phyloP scores from a whole-genome alignment of 2,113 vertebrate species.

The Falco punctatus region DNA sequence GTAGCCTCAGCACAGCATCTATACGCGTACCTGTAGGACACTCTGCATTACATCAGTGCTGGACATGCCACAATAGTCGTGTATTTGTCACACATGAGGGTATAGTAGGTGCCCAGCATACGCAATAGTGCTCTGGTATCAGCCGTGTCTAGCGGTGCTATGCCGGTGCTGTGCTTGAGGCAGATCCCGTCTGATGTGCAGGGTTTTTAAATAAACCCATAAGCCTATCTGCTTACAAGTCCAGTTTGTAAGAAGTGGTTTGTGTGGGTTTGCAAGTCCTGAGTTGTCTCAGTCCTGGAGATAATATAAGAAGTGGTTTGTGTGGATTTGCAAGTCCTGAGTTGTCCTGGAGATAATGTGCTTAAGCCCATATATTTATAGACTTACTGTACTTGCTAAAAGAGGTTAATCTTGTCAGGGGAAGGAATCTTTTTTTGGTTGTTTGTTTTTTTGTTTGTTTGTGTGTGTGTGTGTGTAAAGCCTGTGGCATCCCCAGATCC shows the following conservation, averaged over 20 bases:
- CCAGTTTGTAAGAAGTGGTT: background rate
- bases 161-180: background rate
- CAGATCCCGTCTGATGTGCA: background rate
- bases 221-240: background rate
- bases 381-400: background rate
- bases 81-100: background rate
- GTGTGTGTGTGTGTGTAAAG: background rate
- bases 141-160: no score
- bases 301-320: background rate
- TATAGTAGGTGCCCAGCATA: background rate
- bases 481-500: background rate
- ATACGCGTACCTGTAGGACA: no score
- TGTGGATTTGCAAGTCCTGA: constrained; percentile 37
- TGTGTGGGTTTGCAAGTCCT: constrained; percentile 33
- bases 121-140: background rate
- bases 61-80: fast-evolving
- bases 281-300: background rate
- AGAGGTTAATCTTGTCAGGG: background rate
- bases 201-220: background rate
- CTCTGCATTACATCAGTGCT: no score
- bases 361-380: constrained; percentile 32
- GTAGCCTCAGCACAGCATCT: no score
- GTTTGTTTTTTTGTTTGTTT: background rate
- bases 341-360: background rate
- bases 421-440: background rate